phyloP scores from a whole-genome alignment of 2,888 invertebrate species.

The Phasia obesa region DNA sequence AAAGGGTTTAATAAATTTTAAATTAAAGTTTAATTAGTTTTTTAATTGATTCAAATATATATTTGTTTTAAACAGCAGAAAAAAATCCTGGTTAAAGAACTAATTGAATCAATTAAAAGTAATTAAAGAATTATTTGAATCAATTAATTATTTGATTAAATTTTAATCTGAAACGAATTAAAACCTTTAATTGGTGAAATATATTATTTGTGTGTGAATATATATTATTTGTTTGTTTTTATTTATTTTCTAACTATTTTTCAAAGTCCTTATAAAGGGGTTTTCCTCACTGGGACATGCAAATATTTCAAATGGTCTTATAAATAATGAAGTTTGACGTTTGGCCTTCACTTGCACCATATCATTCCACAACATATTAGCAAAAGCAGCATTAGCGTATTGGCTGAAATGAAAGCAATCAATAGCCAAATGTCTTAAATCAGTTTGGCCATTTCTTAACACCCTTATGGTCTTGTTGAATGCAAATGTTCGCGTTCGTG shows the following conservation, averaged over 20 bases:
- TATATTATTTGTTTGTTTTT: background rate
- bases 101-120: too few species aligned
- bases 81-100: too few species aligned
- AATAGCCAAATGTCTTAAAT: slow-evolving; percentile 83
- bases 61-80: too few species aligned
- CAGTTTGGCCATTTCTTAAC: slow-evolving; percentile 80
- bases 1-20: too few species aligned
- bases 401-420: slow-evolving; percentile 87
- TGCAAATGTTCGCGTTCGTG: slow-evolving; percentile 83
- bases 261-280: slow-evolving; percentile 78
- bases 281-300: slow-evolving; percentile 78
- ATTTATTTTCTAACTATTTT: slow-evolving; percentile 67
- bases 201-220: too few species aligned
- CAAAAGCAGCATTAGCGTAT: slow-evolving; percentile 83
- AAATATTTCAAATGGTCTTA: slow-evolving; percentile 71
- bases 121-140: too few species aligned
- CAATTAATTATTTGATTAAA: too few species aligned
- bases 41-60: too few species aligned
- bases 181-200: too few species aligned
- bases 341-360: slow-evolving; percentile 82
- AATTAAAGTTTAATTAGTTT: too few species aligned
- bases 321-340: slow-evolving; percentile 77
- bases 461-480: slow-evolving; percentile 77
- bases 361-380: slow-evolving; percentile 85
- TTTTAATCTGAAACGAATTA: too few species aligned